Evolutionary conservation across 1,140 invertebrate species (phyloP).

Genomic region (Bilobella aurantiaca): DNA sequence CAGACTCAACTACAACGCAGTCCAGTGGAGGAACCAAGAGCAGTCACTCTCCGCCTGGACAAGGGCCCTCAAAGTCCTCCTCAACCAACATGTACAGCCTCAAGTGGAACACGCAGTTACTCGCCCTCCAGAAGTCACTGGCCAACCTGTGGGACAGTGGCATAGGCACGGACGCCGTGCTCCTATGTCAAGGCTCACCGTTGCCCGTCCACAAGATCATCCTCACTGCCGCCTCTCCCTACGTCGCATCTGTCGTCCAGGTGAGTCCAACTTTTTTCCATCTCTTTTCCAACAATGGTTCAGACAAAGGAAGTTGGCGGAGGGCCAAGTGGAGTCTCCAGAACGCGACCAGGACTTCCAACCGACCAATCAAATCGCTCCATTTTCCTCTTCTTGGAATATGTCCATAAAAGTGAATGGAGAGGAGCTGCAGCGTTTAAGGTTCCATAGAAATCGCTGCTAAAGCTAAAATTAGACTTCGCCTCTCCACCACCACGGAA

Average conservation of each 20-base stretch:
- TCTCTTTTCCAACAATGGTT: neutral
- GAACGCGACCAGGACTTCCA: neutral
- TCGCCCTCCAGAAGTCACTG: conserved; percentile 31
- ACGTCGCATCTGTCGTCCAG: conserved; percentile 33
- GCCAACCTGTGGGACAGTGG: conserved; percentile 34
- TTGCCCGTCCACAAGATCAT: conserved; percentile 34
- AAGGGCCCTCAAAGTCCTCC: too few species aligned
- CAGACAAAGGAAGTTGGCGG: neutral
- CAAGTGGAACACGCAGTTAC: conserved; percentile 35
- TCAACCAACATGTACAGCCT: conserved; percentile 34
- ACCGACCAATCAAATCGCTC: neutral
- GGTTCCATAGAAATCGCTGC: neutral
- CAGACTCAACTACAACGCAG: neutral
- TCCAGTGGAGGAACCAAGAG: neutral
- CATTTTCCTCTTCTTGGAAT: neutral
- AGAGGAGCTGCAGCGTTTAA: neutral
- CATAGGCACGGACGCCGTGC: conserved; percentile 35
- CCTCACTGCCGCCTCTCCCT: conserved; percentile 34
- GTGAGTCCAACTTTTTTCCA: conserved; percentile 20
- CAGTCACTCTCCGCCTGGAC: neutral
- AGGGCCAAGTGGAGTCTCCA: neutral
- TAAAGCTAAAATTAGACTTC: neutral
- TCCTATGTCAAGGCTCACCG: conserved; percentile 33
- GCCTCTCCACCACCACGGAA: neutral
- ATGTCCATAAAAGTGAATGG: conserved; percentile 4